Evolutionary conservation across 2,888 invertebrate species (phyloP), one percentile per base, ranked within the genome.

Genomic region (Chouioia cunea): DNA sequence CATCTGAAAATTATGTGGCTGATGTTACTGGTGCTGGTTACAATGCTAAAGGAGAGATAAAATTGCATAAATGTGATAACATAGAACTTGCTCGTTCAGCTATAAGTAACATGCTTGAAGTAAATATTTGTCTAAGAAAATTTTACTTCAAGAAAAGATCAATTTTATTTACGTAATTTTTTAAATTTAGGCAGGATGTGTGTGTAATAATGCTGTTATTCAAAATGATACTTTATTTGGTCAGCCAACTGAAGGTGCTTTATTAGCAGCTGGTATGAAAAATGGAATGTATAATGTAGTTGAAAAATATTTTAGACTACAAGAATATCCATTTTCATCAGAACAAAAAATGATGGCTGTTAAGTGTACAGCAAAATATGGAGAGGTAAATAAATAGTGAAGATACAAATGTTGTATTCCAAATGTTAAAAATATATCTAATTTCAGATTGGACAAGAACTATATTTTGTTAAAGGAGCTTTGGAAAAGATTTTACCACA

Each of bases 261-360:
- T 99, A 4, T 88, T 99, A 22, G 94, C 97, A 0, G 93, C 93
- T 54, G 97, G 97, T 6, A 92, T 94, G 90, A 99, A 99, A 88
- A 93, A 96, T 84, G 94, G 95, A 60, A 91, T 97, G 90, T 92
- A 92, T 79, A 93, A 93, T 63, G 88, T 93, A 0, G 86, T 91
- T 0, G 94, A 96, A 27, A 91, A 93, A 67, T 97, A 93, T 84
- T 89, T 93, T 0, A 89, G 97, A 57, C 87, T 97, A 12, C 95
- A 97, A 82, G 99, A 99, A 86, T 95, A 95, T 88, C 99, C 99
- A 0, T 99, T 99, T 87, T 85, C 85, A 78, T 98, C 98, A 0
- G 99, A 99, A 81, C 96, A 96, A 74, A 99, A 99, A 87, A 95
- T 96, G 92, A 99, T 99, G 99, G 95, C 96, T 4, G 98, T 99